These are phyloP conservation scores for Drosophila tropicalis DNA, from an alignment of 1,140 invertebrate species.

Conservation along the genomic window DNA sequence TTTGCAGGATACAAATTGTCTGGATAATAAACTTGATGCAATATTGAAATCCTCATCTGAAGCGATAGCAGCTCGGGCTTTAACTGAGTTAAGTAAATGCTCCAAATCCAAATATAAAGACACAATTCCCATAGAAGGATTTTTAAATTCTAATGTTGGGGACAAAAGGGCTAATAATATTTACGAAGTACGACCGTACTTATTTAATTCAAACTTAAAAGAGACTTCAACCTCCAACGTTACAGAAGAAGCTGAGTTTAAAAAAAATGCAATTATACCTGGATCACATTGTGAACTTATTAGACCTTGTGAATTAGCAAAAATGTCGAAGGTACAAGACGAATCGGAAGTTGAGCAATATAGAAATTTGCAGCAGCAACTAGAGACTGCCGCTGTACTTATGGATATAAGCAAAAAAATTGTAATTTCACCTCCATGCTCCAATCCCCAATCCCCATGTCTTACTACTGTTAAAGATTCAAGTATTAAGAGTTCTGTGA, in stretches of 20 bases:
- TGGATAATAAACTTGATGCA: constrained; percentile 67
- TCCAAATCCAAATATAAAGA: constrained; percentile 67
- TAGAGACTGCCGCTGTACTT: constrained; percentile 82
- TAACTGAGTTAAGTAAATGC: constrained; percentile 80
- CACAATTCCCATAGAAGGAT: constrained; percentile 38
- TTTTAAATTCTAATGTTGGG: constrained; percentile 27
- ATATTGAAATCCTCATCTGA: constrained; percentile 77
- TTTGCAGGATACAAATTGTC: constrained; percentile 48
- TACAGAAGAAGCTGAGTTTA: constrained; percentile 33
- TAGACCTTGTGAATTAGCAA: constrained; percentile 22
- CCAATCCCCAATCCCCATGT: constrained; percentile 82
- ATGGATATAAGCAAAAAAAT: constrained; percentile 83
- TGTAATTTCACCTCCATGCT: constrained; percentile 80
- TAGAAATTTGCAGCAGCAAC: constrained; percentile 74
- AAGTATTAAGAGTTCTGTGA: constrained; percentile 83
- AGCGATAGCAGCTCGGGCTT: constrained; percentile 79
- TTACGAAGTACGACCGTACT: constrained; percentile 34
- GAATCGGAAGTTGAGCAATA: constrained; percentile 66
- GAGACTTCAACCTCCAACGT: constrained; percentile 24
- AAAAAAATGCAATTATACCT: constrained; percentile 27
- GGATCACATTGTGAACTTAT: constrained; percentile 29
- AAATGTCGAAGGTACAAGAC: constrained; percentile 17
- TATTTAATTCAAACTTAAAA: constrained; percentile 51
- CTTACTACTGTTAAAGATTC: constrained; percentile 62
- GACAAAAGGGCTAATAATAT: constrained; percentile 37